A percentile compares a stretch with the other conserved stretches of the same genome.
phyloP scores from a whole-genome alignment of 2,797 vertebrate species.

The Sebastes trivittatus region DNA sequence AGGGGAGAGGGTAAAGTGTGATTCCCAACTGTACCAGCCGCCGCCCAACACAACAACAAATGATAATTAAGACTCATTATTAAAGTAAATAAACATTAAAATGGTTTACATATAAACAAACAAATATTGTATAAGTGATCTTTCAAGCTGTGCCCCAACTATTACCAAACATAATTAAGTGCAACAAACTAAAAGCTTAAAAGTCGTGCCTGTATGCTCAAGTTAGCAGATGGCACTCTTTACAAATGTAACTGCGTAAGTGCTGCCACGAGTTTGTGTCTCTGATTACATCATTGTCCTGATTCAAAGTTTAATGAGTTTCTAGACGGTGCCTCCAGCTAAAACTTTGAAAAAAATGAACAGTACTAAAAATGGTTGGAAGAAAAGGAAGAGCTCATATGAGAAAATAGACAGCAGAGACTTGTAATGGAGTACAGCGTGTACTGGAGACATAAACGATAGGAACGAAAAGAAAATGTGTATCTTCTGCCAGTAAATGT shows the following conservation, averaged over 20 bases:
- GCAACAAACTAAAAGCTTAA: neutral
- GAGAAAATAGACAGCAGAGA: slow-evolving; percentile 10
- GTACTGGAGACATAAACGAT: neutral
- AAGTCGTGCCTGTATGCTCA: slow-evolving; percentile 1
- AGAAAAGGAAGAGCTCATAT: slow-evolving; percentile 2
- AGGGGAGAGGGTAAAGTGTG: neutral
- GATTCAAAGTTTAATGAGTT: slow-evolving; percentile 62
- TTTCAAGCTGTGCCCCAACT: neutral
- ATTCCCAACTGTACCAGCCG: slow-evolving; percentile 18
- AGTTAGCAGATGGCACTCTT: slow-evolving; percentile 22
- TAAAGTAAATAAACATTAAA: slow-evolving; percentile 14
- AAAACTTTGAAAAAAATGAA: slow-evolving; percentile 19
- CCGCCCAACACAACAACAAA: slow-evolving; percentile 1
- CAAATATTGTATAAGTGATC: neutral
- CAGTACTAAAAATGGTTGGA: neutral
- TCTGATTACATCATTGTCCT: slow-evolving; percentile 51
- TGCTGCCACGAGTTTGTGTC: slow-evolving; percentile 30
- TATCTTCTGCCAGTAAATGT: neutral
- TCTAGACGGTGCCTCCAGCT: slow-evolving; percentile 27
- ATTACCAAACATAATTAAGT: neutral
- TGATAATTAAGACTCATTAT: slow-evolving; percentile 9
- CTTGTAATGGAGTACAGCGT: neutral
- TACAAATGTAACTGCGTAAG: slow-evolving; percentile 1
- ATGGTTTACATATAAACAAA: neutral
- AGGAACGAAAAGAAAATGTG: neutral